These are phyloP conservation scores for Netelia inedita DNA, from an alignment of 2,888 invertebrate genomes.

Conservation along the genomic window DNA sequence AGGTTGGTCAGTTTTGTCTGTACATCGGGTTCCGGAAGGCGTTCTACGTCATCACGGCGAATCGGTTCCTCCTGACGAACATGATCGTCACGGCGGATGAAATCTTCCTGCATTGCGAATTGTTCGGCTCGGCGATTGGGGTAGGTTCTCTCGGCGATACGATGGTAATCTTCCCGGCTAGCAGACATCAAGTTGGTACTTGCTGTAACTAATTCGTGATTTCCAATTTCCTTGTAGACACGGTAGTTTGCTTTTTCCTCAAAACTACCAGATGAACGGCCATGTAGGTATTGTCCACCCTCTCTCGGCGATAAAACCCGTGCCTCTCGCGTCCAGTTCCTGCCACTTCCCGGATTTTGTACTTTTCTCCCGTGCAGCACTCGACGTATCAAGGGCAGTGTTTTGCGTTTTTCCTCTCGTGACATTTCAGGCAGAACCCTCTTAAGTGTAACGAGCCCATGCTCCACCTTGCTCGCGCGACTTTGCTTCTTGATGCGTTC, in stretches of 20 bases:
- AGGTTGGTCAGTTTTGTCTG: background rate
- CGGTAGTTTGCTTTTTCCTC: slow-evolving; percentile 34
- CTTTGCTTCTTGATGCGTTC: slow-evolving; percentile 66
- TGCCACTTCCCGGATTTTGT: slow-evolving; percentile 8
- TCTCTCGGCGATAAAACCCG: slow-evolving; percentile 23
- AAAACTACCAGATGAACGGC: slow-evolving; percentile 7
- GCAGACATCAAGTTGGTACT: background rate
- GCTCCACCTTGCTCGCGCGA: slow-evolving; percentile 66
- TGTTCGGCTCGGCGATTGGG: slow-evolving; percentile 21
- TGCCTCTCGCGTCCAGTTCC: slow-evolving; percentile 51
- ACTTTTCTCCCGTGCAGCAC: slow-evolving; percentile 51
- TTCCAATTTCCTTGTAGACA: slow-evolving; percentile 35
- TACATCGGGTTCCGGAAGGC: slow-evolving; percentile 3
- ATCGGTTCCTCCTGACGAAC: slow-evolving; percentile 19
- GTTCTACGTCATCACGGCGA: slow-evolving; percentile 2
- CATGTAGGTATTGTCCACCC: slow-evolving; percentile 6
- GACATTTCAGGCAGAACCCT: slow-evolving; percentile 66
- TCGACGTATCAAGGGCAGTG: slow-evolving; percentile 56
- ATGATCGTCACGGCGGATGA: background rate
- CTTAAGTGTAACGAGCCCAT: slow-evolving; percentile 64
- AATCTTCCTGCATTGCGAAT: background rate
- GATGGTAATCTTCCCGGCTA: slow-evolving; percentile 27
- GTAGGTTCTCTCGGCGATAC: slow-evolving; percentile 12
- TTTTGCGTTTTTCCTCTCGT: slow-evolving; percentile 65
- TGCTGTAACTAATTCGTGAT: slow-evolving; percentile 13